phyloP scores from a whole-genome alignment of 2,888 invertebrate genomes.

The Cephalotes varians region DNA sequence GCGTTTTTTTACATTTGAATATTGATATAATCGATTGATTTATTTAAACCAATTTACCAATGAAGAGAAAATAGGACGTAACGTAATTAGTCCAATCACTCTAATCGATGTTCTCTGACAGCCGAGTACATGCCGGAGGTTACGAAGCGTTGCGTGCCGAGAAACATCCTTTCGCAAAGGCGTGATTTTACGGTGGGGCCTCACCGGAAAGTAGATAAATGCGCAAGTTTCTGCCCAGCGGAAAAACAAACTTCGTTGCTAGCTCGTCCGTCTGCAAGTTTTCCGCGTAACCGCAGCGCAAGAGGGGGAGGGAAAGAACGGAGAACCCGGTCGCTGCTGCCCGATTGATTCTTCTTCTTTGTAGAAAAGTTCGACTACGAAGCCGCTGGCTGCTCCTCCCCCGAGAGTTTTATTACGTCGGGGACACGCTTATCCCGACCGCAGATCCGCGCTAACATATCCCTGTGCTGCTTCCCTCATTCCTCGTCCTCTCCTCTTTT shows the following conservation, averaged over 20 bases:
- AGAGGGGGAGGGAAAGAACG: no score
- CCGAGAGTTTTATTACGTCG: slow-evolving; percentile 68
- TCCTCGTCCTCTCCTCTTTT: neutral
- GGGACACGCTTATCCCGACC: slow-evolving; percentile 69
- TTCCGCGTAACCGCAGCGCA: slow-evolving; percentile 28
- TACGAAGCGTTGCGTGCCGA: neutral
- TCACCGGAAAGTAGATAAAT: slow-evolving; percentile 46
- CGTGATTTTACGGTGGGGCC: slow-evolving; percentile 4
- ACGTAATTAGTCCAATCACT: neutral
- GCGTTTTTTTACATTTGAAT: neutral
- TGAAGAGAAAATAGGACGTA: neutral
- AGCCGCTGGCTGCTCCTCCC: slow-evolving; percentile 57
- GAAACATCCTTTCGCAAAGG: neutral
- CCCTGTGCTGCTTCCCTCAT: slow-evolving; percentile 17
- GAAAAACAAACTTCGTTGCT: slow-evolving; percentile 54
- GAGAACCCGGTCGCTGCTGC: slow-evolving; percentile 38
- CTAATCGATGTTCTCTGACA: neutral
- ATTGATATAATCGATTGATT: neutral
- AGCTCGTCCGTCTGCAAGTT: slow-evolving; percentile 42
- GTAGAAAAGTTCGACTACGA: slow-evolving; percentile 64
- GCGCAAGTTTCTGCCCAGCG: slow-evolving; percentile 34
- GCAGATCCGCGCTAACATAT: slow-evolving; percentile 72
- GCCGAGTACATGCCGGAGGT: neutral
- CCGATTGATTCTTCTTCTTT: slow-evolving; percentile 68
- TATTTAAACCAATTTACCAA: neutral